Percentiles rank a stretch among this genome's conserved stretches.
These are phyloP conservation scores for Ascidia mentula DNA, from an alignment of 23 tunicate species.

Conservation along the genomic window DNA sequence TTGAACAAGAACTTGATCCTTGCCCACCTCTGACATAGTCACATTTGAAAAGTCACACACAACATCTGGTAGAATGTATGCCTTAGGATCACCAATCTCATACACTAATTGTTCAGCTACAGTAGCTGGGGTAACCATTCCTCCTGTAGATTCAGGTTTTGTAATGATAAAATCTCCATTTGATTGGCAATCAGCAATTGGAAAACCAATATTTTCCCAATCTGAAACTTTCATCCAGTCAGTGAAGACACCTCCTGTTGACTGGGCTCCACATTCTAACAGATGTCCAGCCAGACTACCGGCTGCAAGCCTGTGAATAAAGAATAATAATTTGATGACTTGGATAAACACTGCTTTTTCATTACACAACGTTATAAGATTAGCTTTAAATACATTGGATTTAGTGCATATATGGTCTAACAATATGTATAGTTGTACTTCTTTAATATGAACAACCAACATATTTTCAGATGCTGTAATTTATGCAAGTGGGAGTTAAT, in stretches of 20 bases:
- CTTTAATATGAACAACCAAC: too few species aligned
- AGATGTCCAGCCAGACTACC: constrained; percentile 95
- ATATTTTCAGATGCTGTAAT: too few species aligned
- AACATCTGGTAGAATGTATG: constrained; percentile 88
- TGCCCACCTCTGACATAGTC: constrained; percentile 22
- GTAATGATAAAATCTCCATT: constrained; percentile 80
- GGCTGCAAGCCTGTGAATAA: constrained; percentile 55
- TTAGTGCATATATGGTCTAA: too few species aligned
- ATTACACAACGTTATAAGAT: too few species aligned
- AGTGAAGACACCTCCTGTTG: constrained; percentile 93
- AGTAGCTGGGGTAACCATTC: constrained; percentile 71
- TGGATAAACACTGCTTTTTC: too few species aligned
- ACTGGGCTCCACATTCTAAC: constrained; percentile 96
- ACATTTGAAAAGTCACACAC: constrained; percentile 65
- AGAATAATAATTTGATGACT: too few species aligned
- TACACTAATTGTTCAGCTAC: constrained; percentile 93
- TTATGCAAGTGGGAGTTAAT: too few species aligned
- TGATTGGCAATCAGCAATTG: constrained; percentile 75
- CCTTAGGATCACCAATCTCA: constrained; percentile 90
- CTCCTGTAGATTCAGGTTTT: constrained; percentile 83
- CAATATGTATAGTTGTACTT: too few species aligned
- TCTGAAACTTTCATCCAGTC: constrained; percentile 84
- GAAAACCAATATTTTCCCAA: constrained; percentile 95
- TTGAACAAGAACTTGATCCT: constrained; percentile 60
- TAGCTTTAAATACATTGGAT: too few species aligned